Percentiles rank a stretch among this genome's conserved stretches.
Evolutionary conservation across 2,797 vertebrate genomes (phyloP).

Genomic region (Falco cherrug): DNA sequence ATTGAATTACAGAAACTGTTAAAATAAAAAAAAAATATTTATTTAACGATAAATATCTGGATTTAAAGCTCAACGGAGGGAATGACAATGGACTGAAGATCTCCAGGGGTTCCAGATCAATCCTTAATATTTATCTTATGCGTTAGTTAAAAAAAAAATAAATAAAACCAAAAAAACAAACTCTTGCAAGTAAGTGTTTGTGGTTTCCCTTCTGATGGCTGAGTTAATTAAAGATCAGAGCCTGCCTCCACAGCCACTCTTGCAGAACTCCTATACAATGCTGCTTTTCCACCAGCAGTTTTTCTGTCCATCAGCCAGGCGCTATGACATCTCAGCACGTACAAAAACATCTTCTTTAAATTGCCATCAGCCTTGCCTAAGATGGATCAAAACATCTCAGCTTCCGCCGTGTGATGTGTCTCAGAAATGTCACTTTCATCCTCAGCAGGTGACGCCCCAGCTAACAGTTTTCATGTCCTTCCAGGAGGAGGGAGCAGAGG

Average conservation of each 20-base stretch:
- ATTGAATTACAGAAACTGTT: not conserved
- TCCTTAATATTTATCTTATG: not conserved
- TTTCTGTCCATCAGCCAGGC: not conserved
- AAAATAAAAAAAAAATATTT: not conserved
- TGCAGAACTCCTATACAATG: not conserved
- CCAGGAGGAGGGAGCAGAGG: not conserved
- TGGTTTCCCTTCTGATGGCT: not conserved
- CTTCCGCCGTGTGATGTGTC: not conserved
- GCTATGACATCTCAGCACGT: not conserved
- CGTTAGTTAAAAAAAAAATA: not conserved
- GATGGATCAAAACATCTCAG: not conserved
- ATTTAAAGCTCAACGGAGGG: not conserved
- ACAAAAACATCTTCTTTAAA: constrained; percentile 17
- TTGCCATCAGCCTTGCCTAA: not conserved
- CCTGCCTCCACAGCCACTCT: not conserved
- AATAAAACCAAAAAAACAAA: not conserved
- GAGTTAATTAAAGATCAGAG: not conserved
- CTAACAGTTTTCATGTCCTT: not conserved
- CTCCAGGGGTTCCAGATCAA: not conserved
- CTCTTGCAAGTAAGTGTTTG: not conserved
- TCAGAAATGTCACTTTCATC: not conserved
- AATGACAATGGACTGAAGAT: not conserved
- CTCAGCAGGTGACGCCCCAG: not conserved
- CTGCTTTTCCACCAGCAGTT: not conserved
- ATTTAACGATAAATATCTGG: not conserved